Percentiles rank a stretch among this genome's conserved stretches.
Conservation (phyloP, 2,113 vertebrate genomes). For the Archilochus colubris region DNA sequence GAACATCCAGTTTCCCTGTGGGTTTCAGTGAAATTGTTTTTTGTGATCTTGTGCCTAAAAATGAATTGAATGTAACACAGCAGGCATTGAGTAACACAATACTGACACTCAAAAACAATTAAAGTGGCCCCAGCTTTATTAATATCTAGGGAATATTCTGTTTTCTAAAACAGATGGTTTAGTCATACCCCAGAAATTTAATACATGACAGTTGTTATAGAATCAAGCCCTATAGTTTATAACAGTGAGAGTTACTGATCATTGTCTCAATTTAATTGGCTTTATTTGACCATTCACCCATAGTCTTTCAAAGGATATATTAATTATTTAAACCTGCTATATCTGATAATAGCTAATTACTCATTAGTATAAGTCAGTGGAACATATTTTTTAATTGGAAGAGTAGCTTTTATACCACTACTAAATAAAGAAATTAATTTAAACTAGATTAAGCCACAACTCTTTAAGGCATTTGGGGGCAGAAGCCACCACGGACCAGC, state of each 20-base stretch:
- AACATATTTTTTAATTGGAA: neutral
- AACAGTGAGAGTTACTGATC: neutral
- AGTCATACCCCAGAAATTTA: constrained; percentile 40
- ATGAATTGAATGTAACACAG: constrained; percentile 55
- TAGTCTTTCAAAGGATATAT: neutral
- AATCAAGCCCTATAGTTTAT: neutral
- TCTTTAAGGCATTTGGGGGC: neutral
- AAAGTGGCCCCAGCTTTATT: constrained; percentile 57
- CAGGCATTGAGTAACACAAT: constrained; percentile 41
- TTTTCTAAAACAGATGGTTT: constrained; percentile 61
- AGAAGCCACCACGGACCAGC: neutral
- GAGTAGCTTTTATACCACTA: neutral
- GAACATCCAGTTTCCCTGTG: constrained; percentile 39
- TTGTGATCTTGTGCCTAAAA: constrained; percentile 60
- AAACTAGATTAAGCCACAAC: neutral
- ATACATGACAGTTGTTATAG: neutral
- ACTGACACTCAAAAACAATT: constrained; percentile 60
- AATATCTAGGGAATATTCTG: constrained; percentile 56
- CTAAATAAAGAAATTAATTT: neutral
- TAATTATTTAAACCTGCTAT: constrained; percentile 20
- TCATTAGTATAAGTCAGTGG: neutral
- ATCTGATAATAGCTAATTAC: neutral
- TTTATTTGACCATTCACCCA: neutral
- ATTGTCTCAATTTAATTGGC: neutral
- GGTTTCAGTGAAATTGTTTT: constrained; percentile 39